These are phyloP conservation scores for Drosophila prostipennis DNA, from an alignment of 2,888 invertebrate species.

Conservation along the genomic window DNA sequence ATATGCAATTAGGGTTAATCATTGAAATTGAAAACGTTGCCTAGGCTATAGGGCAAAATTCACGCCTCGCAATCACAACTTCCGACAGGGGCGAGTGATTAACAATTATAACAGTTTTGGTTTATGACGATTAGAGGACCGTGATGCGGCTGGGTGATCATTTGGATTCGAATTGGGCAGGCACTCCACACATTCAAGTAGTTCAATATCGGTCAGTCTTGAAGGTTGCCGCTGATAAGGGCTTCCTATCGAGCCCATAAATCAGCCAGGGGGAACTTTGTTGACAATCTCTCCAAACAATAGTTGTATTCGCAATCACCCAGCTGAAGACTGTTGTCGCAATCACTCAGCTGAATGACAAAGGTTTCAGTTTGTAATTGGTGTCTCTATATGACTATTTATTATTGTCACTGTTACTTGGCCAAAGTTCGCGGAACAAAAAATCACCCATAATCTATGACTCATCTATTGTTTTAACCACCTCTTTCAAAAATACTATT, in stretches of 20 bases:
- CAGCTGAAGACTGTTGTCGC: slow-evolving; percentile 5
- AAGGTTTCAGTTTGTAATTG: neutral
- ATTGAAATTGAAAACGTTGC: slow-evolving; percentile 12
- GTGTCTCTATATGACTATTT: slow-evolving; percentile 1
- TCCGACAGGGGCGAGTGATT: slow-evolving; percentile 20
- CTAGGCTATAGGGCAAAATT: slow-evolving; percentile 28
- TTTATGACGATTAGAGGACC: slow-evolving; percentile 5
- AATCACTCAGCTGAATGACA: slow-evolving; percentile 1
- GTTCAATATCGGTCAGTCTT: slow-evolving; percentile 45
- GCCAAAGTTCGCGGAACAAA: neutral
- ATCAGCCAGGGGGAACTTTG: slow-evolving; percentile 29
- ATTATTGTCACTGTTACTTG: neutral
- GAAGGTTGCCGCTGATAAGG: slow-evolving; percentile 43
- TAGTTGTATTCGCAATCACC: slow-evolving; percentile 17
- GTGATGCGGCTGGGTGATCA: slow-evolving; percentile 24
- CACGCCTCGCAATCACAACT: slow-evolving; percentile 43
- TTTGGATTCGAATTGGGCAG: neutral
- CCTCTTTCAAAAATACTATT: neutral
- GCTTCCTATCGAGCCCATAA: slow-evolving; percentile 19
- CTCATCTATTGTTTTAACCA: slow-evolving; percentile 4
- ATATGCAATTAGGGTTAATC: slow-evolving; percentile 43
- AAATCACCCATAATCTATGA: neutral
- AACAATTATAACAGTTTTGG: slow-evolving; percentile 18
- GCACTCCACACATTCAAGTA: neutral
- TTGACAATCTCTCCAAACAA: slow-evolving; percentile 24